Base-by-base conservation (phyloP, 2,113 vertebrate species). In the Lates calcarifer region DNA sequence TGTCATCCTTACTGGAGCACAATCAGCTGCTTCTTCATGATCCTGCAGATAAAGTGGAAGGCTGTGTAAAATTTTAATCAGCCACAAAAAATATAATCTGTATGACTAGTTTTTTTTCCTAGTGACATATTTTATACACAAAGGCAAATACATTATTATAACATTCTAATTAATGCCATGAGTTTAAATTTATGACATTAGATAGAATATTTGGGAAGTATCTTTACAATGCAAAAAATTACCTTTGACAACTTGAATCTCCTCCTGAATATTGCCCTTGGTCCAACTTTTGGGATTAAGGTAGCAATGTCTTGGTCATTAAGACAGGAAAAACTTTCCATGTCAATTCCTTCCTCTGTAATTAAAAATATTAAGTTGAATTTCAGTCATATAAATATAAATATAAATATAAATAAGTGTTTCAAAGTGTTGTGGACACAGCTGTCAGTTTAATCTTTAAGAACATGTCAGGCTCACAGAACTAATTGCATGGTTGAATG, bases 161-260 rank as follows among this genome's bases (percentile, higher is more conserved):
- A 47, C 9, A 22, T 49, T 3, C 20, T 7, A 9, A 5, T 35
- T 39, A n/a, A n/a, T 39, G 45, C 7, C 2, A 20, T 49, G 3
- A 8, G 47, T n/a, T 49, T 3, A n/a, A 49, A 55, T 33, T 26
- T 20, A 24, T 61, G 13, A 43, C 5, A 65, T 5, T 13, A 75
- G 58, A 74, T 28, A 15, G 28, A 33, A 9, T 12, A 17, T 18
- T 51, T 68, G 20, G 31, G n/a, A 67, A 33, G 6, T 12, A 12
- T 61, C 4, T 53, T 68, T 10, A 60, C 1, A 66, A 10, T 28
- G 26, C 9, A 61, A 35, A 60, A 56, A 37, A 55, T 67, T 82
- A 84, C 89, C 81, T 80, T 80, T 51, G 88, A 82, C 22, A 18
- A 10, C 9, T 51, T 28, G 5, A 84, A 57, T 20, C 3, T 57